A percentile compares a stretch with the other conserved stretches of the same genome.
Conservation (phyloP, 2,888 invertebrate species). For the Pecten maximus region DNA sequence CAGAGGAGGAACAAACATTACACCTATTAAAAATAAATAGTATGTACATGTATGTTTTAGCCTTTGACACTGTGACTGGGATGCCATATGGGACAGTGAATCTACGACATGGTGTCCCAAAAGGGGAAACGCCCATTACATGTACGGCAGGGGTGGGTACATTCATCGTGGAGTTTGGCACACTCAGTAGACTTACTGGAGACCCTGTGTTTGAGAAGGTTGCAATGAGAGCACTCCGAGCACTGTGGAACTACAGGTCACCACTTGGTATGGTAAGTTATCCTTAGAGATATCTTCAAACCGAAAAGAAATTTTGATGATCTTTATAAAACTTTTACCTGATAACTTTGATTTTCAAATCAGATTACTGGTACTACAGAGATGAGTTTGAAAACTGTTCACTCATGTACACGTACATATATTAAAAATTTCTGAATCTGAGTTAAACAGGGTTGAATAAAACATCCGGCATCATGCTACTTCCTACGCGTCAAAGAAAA, state of each 20-base stretch:
- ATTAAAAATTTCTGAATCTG: neutral
- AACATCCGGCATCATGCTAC: too few species aligned
- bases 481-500: too few species aligned
- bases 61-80: conserved; percentile 86
- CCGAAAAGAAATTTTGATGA: neutral
- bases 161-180: conserved; percentile 97
- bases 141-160: conserved; percentile 99
- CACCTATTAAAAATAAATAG: neutral
- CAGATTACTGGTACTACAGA: too few species aligned
- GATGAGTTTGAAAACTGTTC: too few species aligned
- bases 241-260: conserved; percentile 93
- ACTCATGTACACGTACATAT: too few species aligned
- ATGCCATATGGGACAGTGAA: conserved; percentile 99
- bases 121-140: conserved; percentile 96
- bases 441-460: neutral
- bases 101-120: conserved; percentile 94
- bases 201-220: conserved; percentile 92
- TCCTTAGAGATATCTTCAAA: neutral
- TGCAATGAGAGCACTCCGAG: conserved; percentile 94
- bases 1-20: too few species aligned
- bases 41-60: conserved; percentile 68
- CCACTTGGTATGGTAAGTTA: conserved; percentile 86
- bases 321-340: neutral
- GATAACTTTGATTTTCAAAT: neutral
- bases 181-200: conserved; percentile 95